Evolutionary conservation across 2,797 vertebrate species (phyloP), one percentile per base, ranked within the genome.

Genomic region (Lophius americanus): DNA sequence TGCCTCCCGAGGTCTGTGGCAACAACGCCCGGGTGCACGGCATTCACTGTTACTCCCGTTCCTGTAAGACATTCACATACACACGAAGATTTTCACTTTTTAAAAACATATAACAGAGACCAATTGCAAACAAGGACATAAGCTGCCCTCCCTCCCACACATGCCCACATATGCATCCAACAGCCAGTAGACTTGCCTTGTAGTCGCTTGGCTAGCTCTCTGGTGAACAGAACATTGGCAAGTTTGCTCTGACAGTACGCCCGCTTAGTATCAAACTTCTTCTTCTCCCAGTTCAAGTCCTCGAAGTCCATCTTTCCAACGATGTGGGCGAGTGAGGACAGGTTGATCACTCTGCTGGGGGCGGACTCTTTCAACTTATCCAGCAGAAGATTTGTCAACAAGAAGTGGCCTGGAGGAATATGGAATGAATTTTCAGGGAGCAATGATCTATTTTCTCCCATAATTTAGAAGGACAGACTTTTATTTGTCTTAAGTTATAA

Each of bases 241-340:
- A 96, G 93, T 88, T 96, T 96, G 90, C 96, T 96, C 87, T 96
- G 95, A 88, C 95, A 96, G 85, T 96, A 96, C 59, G 95, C 95
- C 37, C 87, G 92, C 82, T 95, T 96, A 12, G 95, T 94, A 81
- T 96, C 75, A 68, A 94, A 96, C 86, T 91, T 94, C 89, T 89
- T 95, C 68, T 76, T 92, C 84, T 95, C 93, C 95, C 95, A 96
- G 90, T 96, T 95, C 79, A 96, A 79, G 86, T 96, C 95, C 1
- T 93, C 87, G 0, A 96, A 94, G 89, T 96, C 95, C 1, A 96
- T 91, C 72, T 95, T 91, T 60, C 95, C 96, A 9, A 91, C 81
- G 0, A 95, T 36, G 55, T 96, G 95, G 77, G 94, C 95, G 86
- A 96, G 88, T 1, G 96, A 96, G 1, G 95, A 91, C 57, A 96